Evolutionary conservation across 2,113 vertebrate species (phyloP).

Genomic region (Probosciger aterrimus): DNA sequence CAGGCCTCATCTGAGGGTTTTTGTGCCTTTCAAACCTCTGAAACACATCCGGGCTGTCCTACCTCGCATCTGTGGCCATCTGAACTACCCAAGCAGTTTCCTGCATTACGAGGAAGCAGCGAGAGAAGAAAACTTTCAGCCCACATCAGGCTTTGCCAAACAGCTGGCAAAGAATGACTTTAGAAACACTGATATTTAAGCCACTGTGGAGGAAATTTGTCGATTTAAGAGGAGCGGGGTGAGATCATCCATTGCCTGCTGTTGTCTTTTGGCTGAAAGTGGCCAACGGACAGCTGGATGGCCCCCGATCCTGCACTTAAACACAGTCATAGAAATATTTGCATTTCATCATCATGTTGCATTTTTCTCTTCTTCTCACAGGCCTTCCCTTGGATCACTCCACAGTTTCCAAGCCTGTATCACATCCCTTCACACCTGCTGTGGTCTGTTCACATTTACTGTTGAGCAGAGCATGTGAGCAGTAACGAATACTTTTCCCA

Average conservation of each 20-base stretch:
- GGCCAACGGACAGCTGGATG: not conserved
- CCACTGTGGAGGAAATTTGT: not conserved
- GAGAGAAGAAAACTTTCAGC: not conserved
- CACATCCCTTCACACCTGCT: slow-evolving; percentile 29
- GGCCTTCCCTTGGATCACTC: not conserved
- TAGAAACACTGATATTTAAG: not conserved
- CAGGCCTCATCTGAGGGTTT: not conserved
- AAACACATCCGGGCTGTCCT: fast-evolving
- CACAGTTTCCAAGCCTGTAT: not conserved
- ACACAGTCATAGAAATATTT: not conserved
- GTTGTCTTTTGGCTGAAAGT: not conserved
- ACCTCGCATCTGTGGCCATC: not conserved
- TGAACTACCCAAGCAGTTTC: not conserved
- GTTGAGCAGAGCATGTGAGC: not conserved
- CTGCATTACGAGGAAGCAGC: not conserved
- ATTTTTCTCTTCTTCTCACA: slow-evolving; percentile 5
- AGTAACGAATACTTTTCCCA: not conserved
- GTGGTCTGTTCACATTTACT: not conserved
- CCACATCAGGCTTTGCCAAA: not conserved
- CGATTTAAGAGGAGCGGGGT: slow-evolving; percentile 3
- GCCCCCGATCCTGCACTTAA: not conserved
- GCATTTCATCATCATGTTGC: slow-evolving; percentile 14
- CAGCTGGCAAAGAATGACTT: not conserved
- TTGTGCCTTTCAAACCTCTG: slow-evolving; percentile 1
- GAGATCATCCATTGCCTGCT: slow-evolving; percentile 29